Conservation (phyloP, 2,888 invertebrate genomes). For the Drosophila diplacantha region DNA sequence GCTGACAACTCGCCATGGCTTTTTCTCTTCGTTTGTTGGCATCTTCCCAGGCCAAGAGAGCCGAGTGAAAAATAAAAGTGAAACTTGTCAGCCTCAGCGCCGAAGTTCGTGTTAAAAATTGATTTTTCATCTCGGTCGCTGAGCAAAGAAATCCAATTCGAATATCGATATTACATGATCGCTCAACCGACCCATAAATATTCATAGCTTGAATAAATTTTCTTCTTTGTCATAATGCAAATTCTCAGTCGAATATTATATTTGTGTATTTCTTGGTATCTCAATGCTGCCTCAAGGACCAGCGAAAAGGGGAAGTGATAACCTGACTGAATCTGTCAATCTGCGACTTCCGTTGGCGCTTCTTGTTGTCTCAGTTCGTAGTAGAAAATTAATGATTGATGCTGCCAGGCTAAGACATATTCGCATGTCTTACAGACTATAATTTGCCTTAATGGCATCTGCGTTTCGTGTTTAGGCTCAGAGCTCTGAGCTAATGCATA, state of each 20-base stretch:
- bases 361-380: slow-evolving; percentile 15
- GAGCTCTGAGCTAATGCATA: slow-evolving; percentile 28
- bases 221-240: slow-evolving; percentile 17
- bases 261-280: slow-evolving; percentile 4
- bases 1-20: slow-evolving; percentile 23
- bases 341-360: slow-evolving; percentile 43
- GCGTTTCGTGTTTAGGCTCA: slow-evolving; percentile 24
- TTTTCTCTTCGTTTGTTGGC: slow-evolving; percentile 33
- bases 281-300: slow-evolving; percentile 38
- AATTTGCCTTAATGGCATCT: slow-evolving; percentile 31
- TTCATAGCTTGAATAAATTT: slow-evolving; percentile 8
- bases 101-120: slow-evolving; percentile 18
- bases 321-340: slow-evolving; percentile 34
- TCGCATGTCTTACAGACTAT: slow-evolving; percentile 24
- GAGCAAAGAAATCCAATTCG: slow-evolving; percentile 51
- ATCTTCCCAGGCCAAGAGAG: slow-evolving; percentile 36
- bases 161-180: slow-evolving; percentile 53
- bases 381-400: slow-evolving; percentile 37
- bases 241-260: slow-evolving; percentile 6
- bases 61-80: slow-evolving; percentile 40
- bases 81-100: slow-evolving; percentile 30
- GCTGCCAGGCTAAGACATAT: slow-evolving; percentile 21
- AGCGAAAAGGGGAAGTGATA: slow-evolving; percentile 32
- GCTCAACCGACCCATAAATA: slow-evolving; percentile 14
- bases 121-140: slow-evolving; percentile 35